Conservation (phyloP, 2,888 invertebrate genomes). For the Pachymerium ferrugineum region DNA sequence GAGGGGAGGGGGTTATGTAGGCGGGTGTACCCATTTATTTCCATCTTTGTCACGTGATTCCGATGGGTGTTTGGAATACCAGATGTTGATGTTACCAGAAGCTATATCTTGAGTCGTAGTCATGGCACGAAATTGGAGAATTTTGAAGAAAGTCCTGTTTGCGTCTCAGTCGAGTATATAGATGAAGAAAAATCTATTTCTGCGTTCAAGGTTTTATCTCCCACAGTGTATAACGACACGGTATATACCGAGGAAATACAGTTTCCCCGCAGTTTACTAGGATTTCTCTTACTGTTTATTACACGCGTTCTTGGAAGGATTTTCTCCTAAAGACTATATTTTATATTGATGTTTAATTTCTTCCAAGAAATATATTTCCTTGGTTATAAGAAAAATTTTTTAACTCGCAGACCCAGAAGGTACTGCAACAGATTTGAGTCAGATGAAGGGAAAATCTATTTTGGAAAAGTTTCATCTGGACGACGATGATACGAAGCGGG, state of each 20-base stretch:
- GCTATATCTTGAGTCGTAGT: background rate
- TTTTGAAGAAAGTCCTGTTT: background rate
- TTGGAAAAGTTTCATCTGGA: slow-evolving; percentile 19
- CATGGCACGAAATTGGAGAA: background rate
- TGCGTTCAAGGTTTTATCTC: background rate
- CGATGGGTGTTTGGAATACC: background rate
- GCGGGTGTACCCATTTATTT: background rate
- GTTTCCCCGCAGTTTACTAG: no score
- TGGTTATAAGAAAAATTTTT: no score
- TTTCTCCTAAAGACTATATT: no score
- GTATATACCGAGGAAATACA: no score
- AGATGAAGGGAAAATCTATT: slow-evolving; percentile 11
- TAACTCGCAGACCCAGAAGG: no score
- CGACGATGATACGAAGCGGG: background rate
- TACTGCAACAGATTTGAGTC: background rate
- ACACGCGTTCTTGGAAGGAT: no score
- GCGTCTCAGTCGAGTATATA: no score
- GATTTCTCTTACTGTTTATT: no score
- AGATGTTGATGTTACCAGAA: background rate
- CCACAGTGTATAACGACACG: no score
- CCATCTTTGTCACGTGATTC: background rate
- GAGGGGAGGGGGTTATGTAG: background rate
- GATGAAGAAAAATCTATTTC: no score
- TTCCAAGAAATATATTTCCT: no score
- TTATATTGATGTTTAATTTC: no score